Conservation (phyloP, 2,113 vertebrate species). For the Pholis gunnellus region DNA sequence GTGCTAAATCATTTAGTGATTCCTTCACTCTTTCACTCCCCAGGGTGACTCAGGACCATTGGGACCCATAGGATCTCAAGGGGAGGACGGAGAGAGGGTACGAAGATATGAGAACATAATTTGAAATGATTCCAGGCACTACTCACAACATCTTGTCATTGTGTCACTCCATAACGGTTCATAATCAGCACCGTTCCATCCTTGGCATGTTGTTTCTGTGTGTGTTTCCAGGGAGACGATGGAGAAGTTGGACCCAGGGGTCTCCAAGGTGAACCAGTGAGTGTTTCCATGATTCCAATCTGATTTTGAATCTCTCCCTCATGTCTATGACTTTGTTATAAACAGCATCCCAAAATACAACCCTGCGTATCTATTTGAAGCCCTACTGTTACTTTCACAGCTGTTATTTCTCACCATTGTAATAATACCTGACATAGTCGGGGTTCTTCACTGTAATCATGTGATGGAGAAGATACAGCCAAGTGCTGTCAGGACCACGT, state of each 20-base stretch:
- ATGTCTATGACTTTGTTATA: background rate
- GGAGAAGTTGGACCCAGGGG: conserved; percentile 96
- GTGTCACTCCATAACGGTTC: background rate
- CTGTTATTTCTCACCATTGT: background rate
- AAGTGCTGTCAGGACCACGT: background rate
- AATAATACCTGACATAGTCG: background rate
- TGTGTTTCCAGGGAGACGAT: conserved; percentile 91
- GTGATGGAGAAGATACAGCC: background rate
- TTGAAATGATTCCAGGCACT: background rate
- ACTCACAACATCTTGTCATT: background rate
- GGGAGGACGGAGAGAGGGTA: conserved; percentile 97
- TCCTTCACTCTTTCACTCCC: background rate
- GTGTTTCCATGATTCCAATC: conserved; percentile 74
- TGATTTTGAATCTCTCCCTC: conserved; percentile 6
- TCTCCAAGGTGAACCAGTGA: conserved; percentile 96
- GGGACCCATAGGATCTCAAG: conserved; percentile 88
- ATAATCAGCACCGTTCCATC: background rate
- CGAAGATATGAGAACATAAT: background rate
- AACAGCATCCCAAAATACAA: background rate
- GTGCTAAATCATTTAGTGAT: background rate
- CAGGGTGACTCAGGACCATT: conserved; percentile 91
- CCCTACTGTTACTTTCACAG: background rate
- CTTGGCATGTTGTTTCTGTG: conserved; percentile 29
- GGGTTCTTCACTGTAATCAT: background rate
- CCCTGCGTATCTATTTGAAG: background rate